Percentiles rank a stretch among this genome's conserved stretches.
phyloP scores from a whole-genome alignment of 2,888 invertebrate genomes.

The Ornithoptera alexandrae region DNA sequence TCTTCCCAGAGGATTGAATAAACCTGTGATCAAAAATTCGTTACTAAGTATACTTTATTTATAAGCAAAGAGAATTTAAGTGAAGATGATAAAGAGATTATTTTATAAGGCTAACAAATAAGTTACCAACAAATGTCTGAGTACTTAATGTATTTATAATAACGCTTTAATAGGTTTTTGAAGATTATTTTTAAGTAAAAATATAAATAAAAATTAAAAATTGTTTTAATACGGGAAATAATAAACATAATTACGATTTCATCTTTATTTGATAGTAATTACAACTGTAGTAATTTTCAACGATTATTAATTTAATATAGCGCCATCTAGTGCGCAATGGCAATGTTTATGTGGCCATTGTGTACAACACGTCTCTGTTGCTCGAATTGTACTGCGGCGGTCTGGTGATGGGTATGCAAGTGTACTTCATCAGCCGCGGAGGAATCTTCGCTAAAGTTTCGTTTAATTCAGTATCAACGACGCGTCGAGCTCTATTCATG shows the following conservation, averaged over 20 bases:
- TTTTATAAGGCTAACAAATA: slow-evolving; percentile 26
- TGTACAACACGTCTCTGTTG: slow-evolving; percentile 16
- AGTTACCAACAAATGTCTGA: slow-evolving; percentile 33
- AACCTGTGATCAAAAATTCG: slow-evolving; percentile 35
- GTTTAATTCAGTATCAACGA: slow-evolving; percentile 41
- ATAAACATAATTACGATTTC: too few species aligned
- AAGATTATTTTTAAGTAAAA: slow-evolving; percentile 35
- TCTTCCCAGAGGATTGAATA: slow-evolving; percentile 74
- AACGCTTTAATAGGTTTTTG: slow-evolving; percentile 61
- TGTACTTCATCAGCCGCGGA: slow-evolving; percentile 34
- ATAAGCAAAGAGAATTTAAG: slow-evolving; percentile 3
- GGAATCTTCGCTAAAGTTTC: slow-evolving; percentile 38
- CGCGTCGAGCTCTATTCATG: slow-evolving; percentile 46
- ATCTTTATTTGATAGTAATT: too few species aligned
- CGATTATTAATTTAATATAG: slow-evolving; percentile 6
- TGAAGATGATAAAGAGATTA: slow-evolving; percentile 19
- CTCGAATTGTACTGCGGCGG: slow-evolving; percentile 32
- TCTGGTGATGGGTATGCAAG: slow-evolving; percentile 33
- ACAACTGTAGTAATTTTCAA: too few species aligned
- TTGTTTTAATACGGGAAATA: slow-evolving; percentile 24
- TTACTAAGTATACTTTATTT: slow-evolving; percentile 26
- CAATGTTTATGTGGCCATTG: slow-evolving; percentile 14
- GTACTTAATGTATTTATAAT: slow-evolving; percentile 55
- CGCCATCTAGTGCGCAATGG: slow-evolving; percentile 41
- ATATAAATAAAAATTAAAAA: slow-evolving; percentile 34